phyloP scores from a whole-genome alignment of 2,797 vertebrate species.

The Propithecus perrieri region DNA sequence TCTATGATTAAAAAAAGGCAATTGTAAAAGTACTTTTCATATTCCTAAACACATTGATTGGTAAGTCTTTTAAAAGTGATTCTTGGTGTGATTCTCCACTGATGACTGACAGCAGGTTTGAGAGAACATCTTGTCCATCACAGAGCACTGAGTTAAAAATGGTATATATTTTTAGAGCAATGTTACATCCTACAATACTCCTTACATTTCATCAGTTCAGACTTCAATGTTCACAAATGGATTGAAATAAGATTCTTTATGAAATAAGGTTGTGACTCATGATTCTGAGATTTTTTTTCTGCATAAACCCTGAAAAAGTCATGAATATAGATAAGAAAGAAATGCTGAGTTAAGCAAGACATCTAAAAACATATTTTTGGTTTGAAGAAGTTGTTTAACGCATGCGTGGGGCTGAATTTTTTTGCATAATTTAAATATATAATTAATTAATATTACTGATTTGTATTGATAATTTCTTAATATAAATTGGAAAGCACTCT shows the following conservation, averaged over 20 bases:
- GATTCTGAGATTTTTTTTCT: constrained; percentile 57
- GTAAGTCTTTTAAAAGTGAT: constrained; percentile 23
- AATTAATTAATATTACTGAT: not conserved
- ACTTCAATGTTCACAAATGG: not conserved
- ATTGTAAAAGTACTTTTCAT: constrained; percentile 31
- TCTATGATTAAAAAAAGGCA: not conserved
- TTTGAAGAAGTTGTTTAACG: not conserved
- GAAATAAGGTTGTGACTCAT: constrained; percentile 61
- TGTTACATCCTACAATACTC: not conserved
- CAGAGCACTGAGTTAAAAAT: constrained; percentile 46
- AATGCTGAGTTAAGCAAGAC: constrained; percentile 17
- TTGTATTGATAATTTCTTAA: not conserved
- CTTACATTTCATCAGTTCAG: constrained; percentile 60
- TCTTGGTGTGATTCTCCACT: constrained; percentile 6
- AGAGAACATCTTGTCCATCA: constrained; percentile 29
- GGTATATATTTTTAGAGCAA: constrained; percentile 41
- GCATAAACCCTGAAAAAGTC: constrained; percentile 17
- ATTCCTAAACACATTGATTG: not conserved
- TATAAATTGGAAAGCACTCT: not conserved
- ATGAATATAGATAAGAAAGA: constrained; percentile 69
- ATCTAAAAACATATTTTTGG: not conserved
- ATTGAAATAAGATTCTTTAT: constrained; percentile 62
- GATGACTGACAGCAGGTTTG: constrained; percentile 37
- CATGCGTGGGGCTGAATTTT: not conserved
- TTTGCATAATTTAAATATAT: not conserved